These are phyloP conservation scores for Aphaenogaster rudis DNA, from an alignment of 1,140 invertebrate species.

Conservation along the genomic window DNA sequence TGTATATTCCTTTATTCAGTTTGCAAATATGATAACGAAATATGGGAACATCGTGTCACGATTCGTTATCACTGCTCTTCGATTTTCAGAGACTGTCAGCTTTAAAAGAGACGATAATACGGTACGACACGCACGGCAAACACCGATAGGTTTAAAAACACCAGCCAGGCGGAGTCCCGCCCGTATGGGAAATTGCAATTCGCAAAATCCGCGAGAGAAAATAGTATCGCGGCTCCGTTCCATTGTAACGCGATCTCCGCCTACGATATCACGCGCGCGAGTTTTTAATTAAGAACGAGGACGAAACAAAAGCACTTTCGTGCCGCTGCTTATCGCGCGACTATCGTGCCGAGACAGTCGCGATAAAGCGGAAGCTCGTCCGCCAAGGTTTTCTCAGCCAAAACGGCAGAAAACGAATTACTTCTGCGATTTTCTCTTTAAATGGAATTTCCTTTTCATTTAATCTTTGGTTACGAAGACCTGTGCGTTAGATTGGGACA, in stretches of 20 bases:
- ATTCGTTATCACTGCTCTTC: background rate
- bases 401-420: background rate
- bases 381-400: too few species aligned
- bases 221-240: background rate
- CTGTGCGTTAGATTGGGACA: background rate
- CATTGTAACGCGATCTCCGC: background rate
- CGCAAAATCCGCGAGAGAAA: background rate
- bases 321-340: background rate
- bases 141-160: background rate
- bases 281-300: slow-evolving; percentile 33
- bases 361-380: background rate
- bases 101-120: background rate
- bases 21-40: background rate
- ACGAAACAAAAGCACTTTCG: background rate
- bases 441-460: background rate
- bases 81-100: background rate
- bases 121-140: background rate
- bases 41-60: background rate
- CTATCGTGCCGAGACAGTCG: background rate
- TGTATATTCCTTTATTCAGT: background rate
- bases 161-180: background rate
- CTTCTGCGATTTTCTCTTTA: background rate
- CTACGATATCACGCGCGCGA: background rate
- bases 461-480: background rate
- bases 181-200: background rate